Evolutionary conservation across 1,140 invertebrate genomes (phyloP), one percentile per base, ranked within the genome.

Genomic region (Lutraria rhynchaena): DNA sequence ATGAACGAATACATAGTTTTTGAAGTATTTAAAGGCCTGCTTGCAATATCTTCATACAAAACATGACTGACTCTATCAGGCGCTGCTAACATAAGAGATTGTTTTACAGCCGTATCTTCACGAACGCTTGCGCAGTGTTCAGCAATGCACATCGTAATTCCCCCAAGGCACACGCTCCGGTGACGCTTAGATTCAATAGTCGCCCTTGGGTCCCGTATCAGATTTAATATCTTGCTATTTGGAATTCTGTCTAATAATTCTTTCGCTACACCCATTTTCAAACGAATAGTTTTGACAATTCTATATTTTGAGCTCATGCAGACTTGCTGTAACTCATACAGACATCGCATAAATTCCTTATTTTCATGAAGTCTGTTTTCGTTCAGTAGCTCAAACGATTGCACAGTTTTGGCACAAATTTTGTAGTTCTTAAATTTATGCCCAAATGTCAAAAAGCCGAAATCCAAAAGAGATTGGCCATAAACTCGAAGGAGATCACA

Each of bases 1-100:
- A 73, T 46, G 46, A 73, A 73, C 9, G 22, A 15, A 35, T 73
- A 73, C 70, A 73, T 73, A 13, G 31, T 19, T 73, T 57, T 57
- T 11, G 70, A 35, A 19, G 70, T 44, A 19, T 24, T 22, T 15
- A 73, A 4, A 19, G 70, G 70, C n/a, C 11, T 41, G 5, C 17
- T 37, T 19, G 70, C 70, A 29, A 73, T 46, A 24, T 58, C 53
- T 73, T 73, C 51, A 46, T 73, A 73, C 3, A 22, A 17, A 31
- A 58, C 70, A 29, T 9, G 27, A 27, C 33, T 61, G 15, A 29
- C 27, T 35, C 58, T 24, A 29, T 29, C 22, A 3, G 22, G 58
- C 9, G 27, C 7, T 9, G 4, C 19, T 53, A 5, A 53, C 5
- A 9, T n/a, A 4, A 53, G 17, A 53, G 51, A 27, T 57, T 27